Percentiles rank a stretch among this genome's conserved stretches.
Conservation (phyloP, 2,113 vertebrate species). For the Trematocara zebra region DNA sequence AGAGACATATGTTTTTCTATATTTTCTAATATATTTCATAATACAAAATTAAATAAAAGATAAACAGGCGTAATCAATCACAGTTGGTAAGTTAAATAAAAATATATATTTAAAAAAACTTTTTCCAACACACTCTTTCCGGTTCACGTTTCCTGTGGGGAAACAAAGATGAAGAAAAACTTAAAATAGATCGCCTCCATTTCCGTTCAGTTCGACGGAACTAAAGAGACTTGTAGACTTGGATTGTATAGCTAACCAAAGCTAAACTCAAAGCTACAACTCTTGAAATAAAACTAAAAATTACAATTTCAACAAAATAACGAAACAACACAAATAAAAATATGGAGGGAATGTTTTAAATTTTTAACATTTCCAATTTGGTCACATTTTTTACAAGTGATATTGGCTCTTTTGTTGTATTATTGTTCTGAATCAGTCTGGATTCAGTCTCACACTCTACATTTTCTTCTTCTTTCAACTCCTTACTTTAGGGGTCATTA, state of each 20-base stretch:
- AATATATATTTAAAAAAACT: accelerated
- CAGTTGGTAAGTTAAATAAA: neutral
- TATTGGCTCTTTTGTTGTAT: neutral
- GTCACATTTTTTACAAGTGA: neutral
- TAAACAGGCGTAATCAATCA: neutral
- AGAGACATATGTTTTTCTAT: neutral
- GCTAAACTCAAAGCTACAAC: neutral
- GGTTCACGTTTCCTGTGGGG: neutral
- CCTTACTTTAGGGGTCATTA: neutral
- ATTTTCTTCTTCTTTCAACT: neutral
- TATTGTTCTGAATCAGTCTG: neutral
- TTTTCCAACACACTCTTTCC: neutral
- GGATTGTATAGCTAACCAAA: neutral
- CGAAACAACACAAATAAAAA: neutral
- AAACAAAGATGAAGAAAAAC: neutral
- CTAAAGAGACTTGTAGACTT: neutral
- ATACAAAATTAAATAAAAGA: neutral
- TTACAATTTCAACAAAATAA: neutral
- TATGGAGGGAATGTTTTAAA: neutral
- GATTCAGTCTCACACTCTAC: neutral
- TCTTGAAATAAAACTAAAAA: neutral
- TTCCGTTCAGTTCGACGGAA: neutral
- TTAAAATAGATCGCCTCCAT: neutral
- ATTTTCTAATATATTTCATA: neutral
- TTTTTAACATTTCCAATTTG: neutral